phyloP scores from a whole-genome alignment of 2,113 vertebrate genomes.

The Xerus inauris region DNA sequence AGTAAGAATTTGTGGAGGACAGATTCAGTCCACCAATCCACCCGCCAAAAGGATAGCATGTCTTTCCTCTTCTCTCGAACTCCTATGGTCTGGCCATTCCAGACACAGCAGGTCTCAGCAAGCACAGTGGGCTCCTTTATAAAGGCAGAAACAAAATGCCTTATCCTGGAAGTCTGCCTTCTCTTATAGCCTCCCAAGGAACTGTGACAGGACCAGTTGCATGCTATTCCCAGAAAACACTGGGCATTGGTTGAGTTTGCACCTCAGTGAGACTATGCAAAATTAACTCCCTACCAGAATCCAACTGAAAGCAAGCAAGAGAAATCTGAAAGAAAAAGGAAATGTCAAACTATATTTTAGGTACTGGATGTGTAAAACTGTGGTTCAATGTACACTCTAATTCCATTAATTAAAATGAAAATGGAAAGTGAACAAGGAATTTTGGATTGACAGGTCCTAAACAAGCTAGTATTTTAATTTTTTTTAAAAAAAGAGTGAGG shows the following conservation, averaged over 20 bases:
- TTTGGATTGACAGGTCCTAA: background rate
- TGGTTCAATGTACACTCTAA: background rate
- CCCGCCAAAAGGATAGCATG: background rate
- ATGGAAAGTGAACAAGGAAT: background rate
- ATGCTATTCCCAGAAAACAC: background rate
- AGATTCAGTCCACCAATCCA: background rate
- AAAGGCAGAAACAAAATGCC: slow-evolving; percentile 8
- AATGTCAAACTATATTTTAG: background rate
- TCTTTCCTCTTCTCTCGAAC: background rate
- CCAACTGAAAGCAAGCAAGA: slow-evolving; percentile 32
- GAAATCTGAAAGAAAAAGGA: slow-evolving; percentile 26
- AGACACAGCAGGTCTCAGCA: background rate
- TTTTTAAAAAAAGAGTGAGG: background rate
- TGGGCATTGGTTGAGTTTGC: background rate
- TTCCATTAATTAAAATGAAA: slow-evolving; percentile 44
- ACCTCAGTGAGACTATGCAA: background rate
- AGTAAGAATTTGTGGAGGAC: background rate
- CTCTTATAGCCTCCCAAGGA: background rate
- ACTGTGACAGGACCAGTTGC: background rate
- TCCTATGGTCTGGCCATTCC: background rate
- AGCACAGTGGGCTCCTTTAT: background rate
- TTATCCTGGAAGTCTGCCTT: background rate
- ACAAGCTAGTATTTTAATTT: background rate
- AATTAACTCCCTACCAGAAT: background rate
- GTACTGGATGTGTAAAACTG: background rate